Evolutionary conservation across 2,888 invertebrate species (phyloP).

Genomic region (Pandemis heparana): DNA sequence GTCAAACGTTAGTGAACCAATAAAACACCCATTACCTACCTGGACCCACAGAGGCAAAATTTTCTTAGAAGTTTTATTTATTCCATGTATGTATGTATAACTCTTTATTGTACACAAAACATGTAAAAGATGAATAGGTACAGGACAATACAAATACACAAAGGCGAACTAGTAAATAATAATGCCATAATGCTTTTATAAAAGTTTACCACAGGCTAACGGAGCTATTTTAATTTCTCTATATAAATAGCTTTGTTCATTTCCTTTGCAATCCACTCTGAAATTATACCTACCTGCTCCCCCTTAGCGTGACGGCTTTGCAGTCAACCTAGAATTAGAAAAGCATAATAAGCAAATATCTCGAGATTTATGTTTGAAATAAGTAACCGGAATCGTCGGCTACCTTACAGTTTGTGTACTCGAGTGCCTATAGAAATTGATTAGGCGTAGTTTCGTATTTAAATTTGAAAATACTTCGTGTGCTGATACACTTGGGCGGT

Average conservation of each 20-base stretch:
- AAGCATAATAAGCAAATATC: conserved; percentile 75
- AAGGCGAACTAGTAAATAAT: background rate
- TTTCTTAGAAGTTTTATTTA: too few species aligned
- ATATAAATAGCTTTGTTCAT: conserved; percentile 57
- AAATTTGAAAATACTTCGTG: conserved; percentile 12
- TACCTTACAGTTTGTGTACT: conserved; percentile 56
- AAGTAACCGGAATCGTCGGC: conserved; percentile 66
- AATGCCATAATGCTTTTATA: conserved; percentile 41
- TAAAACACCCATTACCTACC: conserved; percentile 39
- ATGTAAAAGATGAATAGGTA: too few species aligned
- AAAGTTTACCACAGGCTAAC: conserved; percentile 38
- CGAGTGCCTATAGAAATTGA: conserved; percentile 29
- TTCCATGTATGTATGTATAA: too few species aligned
- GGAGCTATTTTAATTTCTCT: conserved; percentile 45
- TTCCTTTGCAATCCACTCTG: conserved; percentile 56
- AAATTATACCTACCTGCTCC: conserved; percentile 61
- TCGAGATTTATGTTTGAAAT: conserved; percentile 73
- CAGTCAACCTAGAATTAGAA: conserved; percentile 72
- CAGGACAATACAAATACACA: too few species aligned
- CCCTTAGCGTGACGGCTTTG: conserved; percentile 68
- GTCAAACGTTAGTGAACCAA: too few species aligned
- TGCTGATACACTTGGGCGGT: background rate
- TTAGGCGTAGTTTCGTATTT: conserved; percentile 22
- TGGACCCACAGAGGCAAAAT: conserved; percentile 11
- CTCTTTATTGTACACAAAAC: too few species aligned